Evolutionary conservation across 2,797 vertebrate species (phyloP).

Genomic region (Petrocephalus schoutedeni): DNA sequence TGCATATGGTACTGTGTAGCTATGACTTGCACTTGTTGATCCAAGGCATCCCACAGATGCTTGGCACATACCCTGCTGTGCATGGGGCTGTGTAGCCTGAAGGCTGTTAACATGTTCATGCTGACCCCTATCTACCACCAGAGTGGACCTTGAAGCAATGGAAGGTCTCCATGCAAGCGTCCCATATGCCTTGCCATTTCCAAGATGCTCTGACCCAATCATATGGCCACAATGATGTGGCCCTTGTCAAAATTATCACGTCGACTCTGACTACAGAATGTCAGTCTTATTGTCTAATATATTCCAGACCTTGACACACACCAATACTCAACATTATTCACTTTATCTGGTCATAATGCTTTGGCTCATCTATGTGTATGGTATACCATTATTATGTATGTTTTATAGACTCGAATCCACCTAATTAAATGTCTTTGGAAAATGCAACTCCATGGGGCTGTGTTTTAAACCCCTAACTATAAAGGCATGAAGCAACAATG

Average conservation of each 20-base stretch:
- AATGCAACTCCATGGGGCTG: neutral
- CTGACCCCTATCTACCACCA: too few relatives aligned
- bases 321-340: neutral
- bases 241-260: neutral
- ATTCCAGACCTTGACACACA: neutral
- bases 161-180: neutral
- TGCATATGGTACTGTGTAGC: too few relatives aligned
- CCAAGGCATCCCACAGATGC: too few relatives aligned
- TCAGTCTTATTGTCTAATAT: neutral
- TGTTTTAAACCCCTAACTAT: neutral
- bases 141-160: neutral
- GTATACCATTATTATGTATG: neutral
- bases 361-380: neutral
- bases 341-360: neutral
- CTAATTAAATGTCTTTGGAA: neutral
- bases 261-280: neutral
- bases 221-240: neutral
- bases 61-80: too few relatives aligned
- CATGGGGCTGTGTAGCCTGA: too few relatives aligned
- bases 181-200: neutral
- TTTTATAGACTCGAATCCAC: neutral
- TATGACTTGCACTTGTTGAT: too few relatives aligned
- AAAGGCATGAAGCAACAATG: too few relatives aligned
- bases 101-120: too few relatives aligned
- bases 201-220: neutral